A percentile compares a stretch with the other conserved stretches of the same genome.
Conservation (phyloP, 2,888 invertebrate species). For the Limnephilus auricula region DNA sequence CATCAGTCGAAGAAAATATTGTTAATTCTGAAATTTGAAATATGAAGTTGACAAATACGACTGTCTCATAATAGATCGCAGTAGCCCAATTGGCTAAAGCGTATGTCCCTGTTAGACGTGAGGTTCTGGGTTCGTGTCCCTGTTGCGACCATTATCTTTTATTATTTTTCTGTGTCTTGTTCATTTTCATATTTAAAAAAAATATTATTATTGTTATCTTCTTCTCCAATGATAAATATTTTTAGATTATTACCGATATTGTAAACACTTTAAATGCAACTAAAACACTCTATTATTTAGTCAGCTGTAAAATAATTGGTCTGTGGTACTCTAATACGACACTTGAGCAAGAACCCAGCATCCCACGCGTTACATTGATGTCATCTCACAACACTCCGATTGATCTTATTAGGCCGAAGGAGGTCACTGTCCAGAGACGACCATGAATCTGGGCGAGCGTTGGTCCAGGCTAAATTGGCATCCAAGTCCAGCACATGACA, state of each 20-base stretch:
- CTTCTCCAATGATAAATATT: too few relatives aligned
- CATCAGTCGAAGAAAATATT: too few relatives aligned
- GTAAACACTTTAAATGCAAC: background rate
- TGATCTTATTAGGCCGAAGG: constrained; percentile 61
- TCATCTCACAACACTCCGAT: constrained; percentile 52
- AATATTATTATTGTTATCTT: too few relatives aligned
- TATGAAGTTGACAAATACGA: too few relatives aligned
- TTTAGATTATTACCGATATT: background rate
- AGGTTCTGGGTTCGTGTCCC: too few relatives aligned
- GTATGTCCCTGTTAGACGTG: too few relatives aligned
- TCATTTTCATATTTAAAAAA: too few relatives aligned
- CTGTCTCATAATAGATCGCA: too few relatives aligned
- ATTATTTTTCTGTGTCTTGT: too few relatives aligned
- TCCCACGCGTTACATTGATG: constrained; percentile 58
- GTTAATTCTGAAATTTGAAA: too few relatives aligned
- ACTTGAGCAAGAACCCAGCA: constrained; percentile 32
- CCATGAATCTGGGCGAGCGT: constrained; percentile 63
- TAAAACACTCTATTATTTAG: constrained; percentile 26
- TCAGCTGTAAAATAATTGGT: background rate
- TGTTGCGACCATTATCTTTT: too few relatives aligned
- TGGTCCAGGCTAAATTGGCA: constrained; percentile 63
- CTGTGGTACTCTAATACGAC: background rate
- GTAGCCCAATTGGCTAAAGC: too few relatives aligned
- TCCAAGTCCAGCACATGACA: constrained; percentile 61
- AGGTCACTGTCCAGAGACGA: constrained; percentile 65